phyloP scores from a whole-genome alignment of 2,113 vertebrate genomes.

The Parus major region DNA sequence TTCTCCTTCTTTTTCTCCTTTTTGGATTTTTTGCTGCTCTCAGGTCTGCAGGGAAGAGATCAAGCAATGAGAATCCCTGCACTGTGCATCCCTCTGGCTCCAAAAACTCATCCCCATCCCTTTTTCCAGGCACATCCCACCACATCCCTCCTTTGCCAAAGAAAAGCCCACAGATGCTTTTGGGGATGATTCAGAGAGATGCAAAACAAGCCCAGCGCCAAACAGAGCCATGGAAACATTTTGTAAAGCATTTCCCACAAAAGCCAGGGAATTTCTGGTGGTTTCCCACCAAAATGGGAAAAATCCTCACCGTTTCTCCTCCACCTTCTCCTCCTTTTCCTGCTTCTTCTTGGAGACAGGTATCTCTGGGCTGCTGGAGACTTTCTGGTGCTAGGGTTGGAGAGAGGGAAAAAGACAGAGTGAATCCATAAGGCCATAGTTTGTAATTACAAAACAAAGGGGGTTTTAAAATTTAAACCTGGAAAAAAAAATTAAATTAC shows the following conservation, averaged over 20 bases:
- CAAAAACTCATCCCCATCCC: not conserved
- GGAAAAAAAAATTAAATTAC: not conserved
- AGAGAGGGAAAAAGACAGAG: accelerated
- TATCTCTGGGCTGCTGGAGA: conserved; percentile 59
- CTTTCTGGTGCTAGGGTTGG: conserved; percentile 80
- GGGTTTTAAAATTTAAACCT: not conserved
- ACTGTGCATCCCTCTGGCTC: not conserved
- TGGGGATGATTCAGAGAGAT: not conserved
- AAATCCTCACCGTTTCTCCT: conserved; percentile 69
- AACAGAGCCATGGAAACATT: not conserved
- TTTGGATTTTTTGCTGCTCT: conserved; percentile 79
- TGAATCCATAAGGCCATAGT: accelerated
- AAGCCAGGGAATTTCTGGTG: not conserved
- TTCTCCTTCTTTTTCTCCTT: conserved; percentile 86
- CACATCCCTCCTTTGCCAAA: not conserved
- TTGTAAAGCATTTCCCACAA: not conserved
- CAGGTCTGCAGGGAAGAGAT: conserved; percentile 19
- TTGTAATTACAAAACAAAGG: not conserved
- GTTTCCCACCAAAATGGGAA: not conserved
- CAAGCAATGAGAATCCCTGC: not conserved
- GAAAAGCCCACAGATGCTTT: not conserved
- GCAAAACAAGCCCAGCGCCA: not conserved
- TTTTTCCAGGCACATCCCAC: not conserved
- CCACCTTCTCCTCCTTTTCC: conserved; percentile 59
- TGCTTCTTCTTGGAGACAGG: conserved; percentile 28